These are phyloP conservation scores for Hetaerina titia DNA, from an alignment of 2,888 invertebrate species.

Conservation along the genomic window DNA sequence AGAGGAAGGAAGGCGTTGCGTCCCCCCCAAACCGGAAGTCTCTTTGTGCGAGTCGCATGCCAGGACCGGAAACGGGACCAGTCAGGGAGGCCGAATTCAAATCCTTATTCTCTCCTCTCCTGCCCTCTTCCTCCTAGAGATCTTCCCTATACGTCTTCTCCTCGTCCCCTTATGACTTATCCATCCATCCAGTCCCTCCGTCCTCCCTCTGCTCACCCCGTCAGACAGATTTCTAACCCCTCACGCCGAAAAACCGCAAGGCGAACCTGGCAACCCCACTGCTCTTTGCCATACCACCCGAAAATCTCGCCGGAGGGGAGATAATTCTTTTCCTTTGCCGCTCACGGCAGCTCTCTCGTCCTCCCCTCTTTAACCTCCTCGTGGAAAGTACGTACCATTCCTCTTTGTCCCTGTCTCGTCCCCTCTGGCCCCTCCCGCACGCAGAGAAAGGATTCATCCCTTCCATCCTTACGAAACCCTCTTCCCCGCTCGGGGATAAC, in stretches of 20 bases:
- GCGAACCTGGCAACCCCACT: neutral
- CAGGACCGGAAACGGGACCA: slow-evolving; percentile 46
- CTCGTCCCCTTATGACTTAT: neutral
- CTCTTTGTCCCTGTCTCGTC: neutral
- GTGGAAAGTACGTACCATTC: neutral
- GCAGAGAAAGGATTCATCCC: neutral
- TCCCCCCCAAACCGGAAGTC: slow-evolving; percentile 62
- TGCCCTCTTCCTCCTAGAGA: neutral
- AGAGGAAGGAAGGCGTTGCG: slow-evolving; percentile 41
- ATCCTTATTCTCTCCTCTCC: slow-evolving; percentile 26
- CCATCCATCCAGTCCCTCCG: neutral
- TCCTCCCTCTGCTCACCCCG: no score
- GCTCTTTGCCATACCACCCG: slow-evolving; percentile 3
- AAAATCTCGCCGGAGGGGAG: slow-evolving; percentile 19
- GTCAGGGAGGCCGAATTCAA: slow-evolving; percentile 59
- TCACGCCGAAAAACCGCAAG: neutral
- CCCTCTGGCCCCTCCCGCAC: neutral
- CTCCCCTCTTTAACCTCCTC: neutral
- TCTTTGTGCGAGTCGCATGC: slow-evolving; percentile 66
- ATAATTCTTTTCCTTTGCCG: slow-evolving; percentile 17
- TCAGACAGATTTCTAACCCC: neutral
- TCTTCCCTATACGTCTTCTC: neutral
- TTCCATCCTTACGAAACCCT: neutral
- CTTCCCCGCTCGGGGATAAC: neutral
- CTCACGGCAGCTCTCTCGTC: neutral